A percentile compares a stretch with the other conserved stretches of the same genome.
Conservation (phyloP, 30 jellyfish, hydroid and myxozoan species). For the Hydractinia symbiolongicarpus region DNA sequence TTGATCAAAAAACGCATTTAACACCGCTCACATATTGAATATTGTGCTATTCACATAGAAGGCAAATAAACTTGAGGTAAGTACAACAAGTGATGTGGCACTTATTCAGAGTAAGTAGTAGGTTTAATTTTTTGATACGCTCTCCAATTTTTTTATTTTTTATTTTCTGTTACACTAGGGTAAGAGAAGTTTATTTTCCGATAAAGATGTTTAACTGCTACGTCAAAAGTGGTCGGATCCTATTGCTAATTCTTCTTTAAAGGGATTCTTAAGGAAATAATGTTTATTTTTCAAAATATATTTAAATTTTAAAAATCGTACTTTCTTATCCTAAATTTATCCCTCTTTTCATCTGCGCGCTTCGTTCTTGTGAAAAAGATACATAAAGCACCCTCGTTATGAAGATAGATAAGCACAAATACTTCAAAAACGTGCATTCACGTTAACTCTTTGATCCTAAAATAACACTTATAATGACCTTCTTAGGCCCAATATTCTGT, state of each 20-base stretch:
- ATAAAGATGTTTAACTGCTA: neutral
- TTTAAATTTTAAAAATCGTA: neutral
- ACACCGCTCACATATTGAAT: too few relatives aligned
- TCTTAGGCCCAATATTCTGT: neutral
- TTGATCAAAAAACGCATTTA: too few relatives aligned
- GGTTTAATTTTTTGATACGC: too few relatives aligned
- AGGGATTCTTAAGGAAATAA: neutral
- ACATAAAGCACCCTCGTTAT: neutral
- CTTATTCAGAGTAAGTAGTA: too few relatives aligned
- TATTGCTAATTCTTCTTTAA: neutral
- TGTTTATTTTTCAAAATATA: neutral
- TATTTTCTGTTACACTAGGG: too few relatives aligned
- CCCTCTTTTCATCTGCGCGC: slow-evolving; percentile 3
- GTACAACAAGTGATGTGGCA: too few relatives aligned
- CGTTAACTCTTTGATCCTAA: too few relatives aligned
- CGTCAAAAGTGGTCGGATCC: neutral
- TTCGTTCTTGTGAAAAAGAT: neutral
- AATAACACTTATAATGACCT: neutral
- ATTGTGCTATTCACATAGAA: too few relatives aligned
- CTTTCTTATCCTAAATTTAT: neutral
- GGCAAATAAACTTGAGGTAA: too few relatives aligned
- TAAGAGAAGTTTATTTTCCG: too few relatives aligned
- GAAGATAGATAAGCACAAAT: neutral
- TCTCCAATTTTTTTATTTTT: too few relatives aligned
- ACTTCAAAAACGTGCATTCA: neutral